A percentile compares a stretch with the other conserved stretches of the same genome.
These are phyloP conservation scores for Cyphomyrmex costatus DNA, from an alignment of 1,140 invertebrate genomes.

Conservation along the genomic window DNA sequence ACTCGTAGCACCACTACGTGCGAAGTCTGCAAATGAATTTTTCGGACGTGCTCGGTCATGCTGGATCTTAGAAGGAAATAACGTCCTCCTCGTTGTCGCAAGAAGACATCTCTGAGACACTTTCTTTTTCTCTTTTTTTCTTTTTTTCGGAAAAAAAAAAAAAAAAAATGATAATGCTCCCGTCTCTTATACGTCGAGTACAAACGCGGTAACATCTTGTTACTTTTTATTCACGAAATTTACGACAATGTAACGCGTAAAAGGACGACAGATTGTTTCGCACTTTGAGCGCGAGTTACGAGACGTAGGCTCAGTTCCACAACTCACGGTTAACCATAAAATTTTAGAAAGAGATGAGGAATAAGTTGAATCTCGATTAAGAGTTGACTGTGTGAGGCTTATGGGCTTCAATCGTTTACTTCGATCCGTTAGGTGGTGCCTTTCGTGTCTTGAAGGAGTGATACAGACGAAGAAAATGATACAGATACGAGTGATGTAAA, in stretches of 20 bases:
- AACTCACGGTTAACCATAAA: too few relatives aligned
- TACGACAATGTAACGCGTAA: background rate
- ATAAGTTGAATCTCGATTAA: too few relatives aligned
- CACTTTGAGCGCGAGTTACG: background rate
- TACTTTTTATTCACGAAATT: constrained; percentile 6
- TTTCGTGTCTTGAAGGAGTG: background rate
- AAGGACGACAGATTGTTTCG: background rate
- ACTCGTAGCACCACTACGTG: constrained; percentile 20
- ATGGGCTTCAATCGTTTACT: background rate
- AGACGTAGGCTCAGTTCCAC: too few relatives aligned
- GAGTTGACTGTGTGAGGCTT: too few relatives aligned
- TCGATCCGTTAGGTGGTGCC: background rate
- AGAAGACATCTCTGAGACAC: background rate
- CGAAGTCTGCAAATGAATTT: constrained; percentile 57
- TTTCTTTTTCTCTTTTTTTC: background rate
- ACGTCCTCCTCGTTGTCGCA: background rate
- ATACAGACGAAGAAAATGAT: background rate
- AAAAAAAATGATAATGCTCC: background rate
- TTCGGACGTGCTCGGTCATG: constrained; percentile 24
- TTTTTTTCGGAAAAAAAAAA: background rate
- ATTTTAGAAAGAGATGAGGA: too few relatives aligned
- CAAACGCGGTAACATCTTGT: background rate
- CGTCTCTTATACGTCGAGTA: background rate
- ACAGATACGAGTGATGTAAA: constrained; percentile 1
- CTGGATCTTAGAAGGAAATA: too few relatives aligned